A percentile compares a stretch with the other conserved stretches of the same genome.
Conservation (phyloP, 2,113 vertebrate genomes). For the Struthio camelus region DNA sequence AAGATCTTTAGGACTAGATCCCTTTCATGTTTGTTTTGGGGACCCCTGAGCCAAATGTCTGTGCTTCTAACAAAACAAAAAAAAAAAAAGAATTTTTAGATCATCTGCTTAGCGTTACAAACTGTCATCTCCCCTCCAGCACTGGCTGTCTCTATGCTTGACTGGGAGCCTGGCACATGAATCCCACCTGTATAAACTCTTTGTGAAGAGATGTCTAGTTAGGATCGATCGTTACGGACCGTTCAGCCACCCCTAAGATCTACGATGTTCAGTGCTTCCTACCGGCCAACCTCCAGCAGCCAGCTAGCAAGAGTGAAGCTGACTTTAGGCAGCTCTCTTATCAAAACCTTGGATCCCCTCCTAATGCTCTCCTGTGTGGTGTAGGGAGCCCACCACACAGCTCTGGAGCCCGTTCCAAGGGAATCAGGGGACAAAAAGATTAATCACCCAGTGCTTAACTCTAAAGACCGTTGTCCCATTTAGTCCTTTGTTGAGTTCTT, state of each 20-base stretch:
- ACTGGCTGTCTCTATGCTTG: neutral
- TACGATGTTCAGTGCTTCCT: neutral
- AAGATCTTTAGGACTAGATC: neutral
- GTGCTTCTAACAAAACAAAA: neutral
- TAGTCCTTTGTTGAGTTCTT: neutral
- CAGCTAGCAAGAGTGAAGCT: neutral
- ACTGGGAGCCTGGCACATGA: neutral
- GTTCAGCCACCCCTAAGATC: neutral
- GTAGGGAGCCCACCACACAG: neutral
- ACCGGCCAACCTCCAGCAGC: rapidly evolving
- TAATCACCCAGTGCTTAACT: neutral
- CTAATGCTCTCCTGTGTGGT: rapidly evolving
- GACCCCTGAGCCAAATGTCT: neutral
- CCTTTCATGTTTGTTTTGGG: neutral
- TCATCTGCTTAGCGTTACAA: neutral
- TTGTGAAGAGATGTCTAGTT: neutral
- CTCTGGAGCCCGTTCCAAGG: neutral
- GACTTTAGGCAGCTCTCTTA: rapidly evolving
- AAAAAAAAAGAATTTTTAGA: neutral
- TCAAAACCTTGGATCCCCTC: neutral
- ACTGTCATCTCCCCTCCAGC: neutral
- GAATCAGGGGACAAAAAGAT: neutral
- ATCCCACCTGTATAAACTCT: neutral
- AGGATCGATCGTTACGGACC: neutral
- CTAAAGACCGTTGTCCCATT: rapidly evolving